These are phyloP conservation scores for Patella vulgata DNA, from an alignment of 1,140 invertebrate species.

Conservation along the genomic window DNA sequence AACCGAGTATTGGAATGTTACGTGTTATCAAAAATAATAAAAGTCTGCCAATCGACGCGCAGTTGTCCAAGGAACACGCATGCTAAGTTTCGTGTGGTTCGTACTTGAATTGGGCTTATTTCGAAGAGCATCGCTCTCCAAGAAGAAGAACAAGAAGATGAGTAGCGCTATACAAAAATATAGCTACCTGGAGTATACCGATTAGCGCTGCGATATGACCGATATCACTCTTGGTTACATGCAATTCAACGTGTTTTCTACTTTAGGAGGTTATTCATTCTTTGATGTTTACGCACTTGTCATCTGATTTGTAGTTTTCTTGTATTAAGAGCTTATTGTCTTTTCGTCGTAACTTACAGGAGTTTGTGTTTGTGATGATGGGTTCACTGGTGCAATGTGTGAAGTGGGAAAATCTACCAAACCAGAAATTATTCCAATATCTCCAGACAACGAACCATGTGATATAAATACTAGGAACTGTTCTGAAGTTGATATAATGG, in stretches of 20 bases:
- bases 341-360: too few relatives aligned
- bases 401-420: background rate
- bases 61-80: too few relatives aligned
- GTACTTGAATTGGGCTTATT: background rate
- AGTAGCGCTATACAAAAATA: too few relatives aligned
- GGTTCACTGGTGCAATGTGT: conserved; percentile 12
- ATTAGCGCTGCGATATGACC: too few relatives aligned
- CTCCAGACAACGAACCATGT: background rate
- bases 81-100: background rate
- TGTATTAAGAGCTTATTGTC: too few relatives aligned
- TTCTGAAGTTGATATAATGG: background rate
- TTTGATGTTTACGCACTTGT: too few relatives aligned
- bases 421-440: conserved; percentile 3
- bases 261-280: too few relatives aligned
- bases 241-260: too few relatives aligned
- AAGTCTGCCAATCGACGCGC: background rate
- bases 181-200: too few relatives aligned
- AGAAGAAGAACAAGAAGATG: too few relatives aligned
- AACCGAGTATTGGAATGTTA: conserved; percentile 26
- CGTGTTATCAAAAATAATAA: conserved; percentile 10
- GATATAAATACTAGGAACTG: conserved; percentile 1
- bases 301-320: too few relatives aligned
- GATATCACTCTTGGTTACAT: too few relatives aligned
- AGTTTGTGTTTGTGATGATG: conserved; percentile 2
- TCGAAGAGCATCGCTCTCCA: background rate